Evolutionary conservation across 1,140 invertebrate species (phyloP).

Genomic region (Onthophagus taurus): DNA sequence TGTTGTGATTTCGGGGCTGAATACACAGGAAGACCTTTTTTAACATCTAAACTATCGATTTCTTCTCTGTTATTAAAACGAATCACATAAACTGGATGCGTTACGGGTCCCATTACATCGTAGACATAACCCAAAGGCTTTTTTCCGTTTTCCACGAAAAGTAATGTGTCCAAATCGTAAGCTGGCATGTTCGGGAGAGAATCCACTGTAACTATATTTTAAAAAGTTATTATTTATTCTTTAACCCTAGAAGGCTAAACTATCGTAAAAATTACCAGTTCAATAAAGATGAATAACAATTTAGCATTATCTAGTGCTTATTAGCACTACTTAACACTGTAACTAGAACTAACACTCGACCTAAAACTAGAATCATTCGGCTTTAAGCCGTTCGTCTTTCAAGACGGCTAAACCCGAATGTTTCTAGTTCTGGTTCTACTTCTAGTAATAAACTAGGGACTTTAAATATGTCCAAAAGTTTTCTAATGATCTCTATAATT

Average conservation of each 20-base stretch:
- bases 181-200: constrained; percentile 57
- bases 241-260: too few species aligned
- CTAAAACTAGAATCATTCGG: too few species aligned
- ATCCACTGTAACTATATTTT: constrained; percentile 57
- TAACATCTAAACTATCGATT: constrained; percentile 21
- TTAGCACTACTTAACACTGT: too few species aligned
- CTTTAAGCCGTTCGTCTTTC: too few species aligned
- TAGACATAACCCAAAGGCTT: constrained; percentile 70
- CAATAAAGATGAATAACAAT: too few species aligned
- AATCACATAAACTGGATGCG: constrained; percentile 30
- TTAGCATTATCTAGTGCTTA: too few species aligned
- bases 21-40: constrained; percentile 29
- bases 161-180: constrained; percentile 72
- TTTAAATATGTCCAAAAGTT: constrained; percentile 7
- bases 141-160: constrained; percentile 60
- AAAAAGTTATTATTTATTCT: constrained; percentile 26
- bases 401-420: too few species aligned
- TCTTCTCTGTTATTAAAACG: constrained; percentile 27
- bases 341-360: too few species aligned
- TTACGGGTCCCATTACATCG: constrained; percentile 76
- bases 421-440: too few species aligned
- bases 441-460: too few species aligned
- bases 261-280: too few species aligned
- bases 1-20: constrained; percentile 30
- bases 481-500: too few species aligned